Conservation (phyloP, 2,888 invertebrate species). For the Camponotus fellah region DNA sequence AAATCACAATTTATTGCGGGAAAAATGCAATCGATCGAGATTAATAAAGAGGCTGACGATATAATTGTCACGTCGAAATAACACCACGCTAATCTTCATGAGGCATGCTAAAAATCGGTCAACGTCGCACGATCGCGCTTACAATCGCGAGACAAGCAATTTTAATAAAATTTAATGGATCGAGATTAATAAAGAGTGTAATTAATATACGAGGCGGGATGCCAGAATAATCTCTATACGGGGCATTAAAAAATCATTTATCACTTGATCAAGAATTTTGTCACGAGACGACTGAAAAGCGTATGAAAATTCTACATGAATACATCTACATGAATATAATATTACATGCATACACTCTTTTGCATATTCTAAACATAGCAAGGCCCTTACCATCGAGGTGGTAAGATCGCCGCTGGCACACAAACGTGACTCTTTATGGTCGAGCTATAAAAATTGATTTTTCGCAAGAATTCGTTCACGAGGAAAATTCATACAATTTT, state of each 20-base stretch:
- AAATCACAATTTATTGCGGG: background rate
- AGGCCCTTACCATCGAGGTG: background rate
- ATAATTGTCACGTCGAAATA: conserved; percentile 43
- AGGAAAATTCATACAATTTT: background rate
- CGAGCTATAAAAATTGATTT: conserved; percentile 3
- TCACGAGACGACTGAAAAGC: conserved; percentile 43
- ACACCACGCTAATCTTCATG: conserved; percentile 7
- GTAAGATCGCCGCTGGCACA: conserved; percentile 34
- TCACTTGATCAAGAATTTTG: conserved; percentile 46
- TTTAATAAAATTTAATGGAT: conserved; percentile 49
- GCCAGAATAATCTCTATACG: conserved; percentile 25
- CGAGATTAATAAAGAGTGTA: conserved; percentile 50
- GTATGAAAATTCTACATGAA: conserved; percentile 20
- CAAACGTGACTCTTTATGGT: conserved; percentile 25
- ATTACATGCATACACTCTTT: conserved; percentile 26
- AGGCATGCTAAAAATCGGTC: conserved; percentile 32
- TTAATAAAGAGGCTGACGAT: conserved; percentile 27
- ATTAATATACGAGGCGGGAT: conserved; percentile 44
- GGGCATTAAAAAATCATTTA: conserved; percentile 51
- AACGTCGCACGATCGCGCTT: conserved; percentile 26
- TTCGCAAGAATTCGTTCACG: conserved; percentile 12
- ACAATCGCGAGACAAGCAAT: conserved; percentile 32
- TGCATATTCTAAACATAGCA: conserved; percentile 24
- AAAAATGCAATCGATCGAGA: conserved; percentile 16
- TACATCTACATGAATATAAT: background rate